A percentile compares a stretch with the other conserved stretches of the same genome.
These are phyloP conservation scores for Heliconius hewitsoni DNA, from an alignment of 1,140 invertebrate genomes.

Conservation along the genomic window DNA sequence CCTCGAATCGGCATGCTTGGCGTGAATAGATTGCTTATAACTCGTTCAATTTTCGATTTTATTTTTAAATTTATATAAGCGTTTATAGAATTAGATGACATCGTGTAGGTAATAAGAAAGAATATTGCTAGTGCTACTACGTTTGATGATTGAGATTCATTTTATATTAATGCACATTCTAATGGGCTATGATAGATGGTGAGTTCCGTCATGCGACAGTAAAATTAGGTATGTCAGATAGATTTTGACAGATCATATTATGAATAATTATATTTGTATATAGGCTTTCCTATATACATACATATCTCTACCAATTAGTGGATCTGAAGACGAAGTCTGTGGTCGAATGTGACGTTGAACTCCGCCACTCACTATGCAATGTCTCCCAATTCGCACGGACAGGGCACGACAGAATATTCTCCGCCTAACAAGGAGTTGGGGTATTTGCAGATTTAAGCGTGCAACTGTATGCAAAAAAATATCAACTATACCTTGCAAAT, in stretches of 20 bases:
- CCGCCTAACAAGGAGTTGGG: neutral
- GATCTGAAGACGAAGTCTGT: too few species aligned
- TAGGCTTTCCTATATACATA: too few species aligned
- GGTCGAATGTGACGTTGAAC: neutral
- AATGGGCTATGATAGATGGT: too few species aligned
- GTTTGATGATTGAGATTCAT: neutral
- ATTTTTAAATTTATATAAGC: slow-evolving; percentile 18
- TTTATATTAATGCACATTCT: neutral
- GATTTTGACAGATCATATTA: too few species aligned
- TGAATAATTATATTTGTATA: too few species aligned
- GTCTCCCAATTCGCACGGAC: neutral
- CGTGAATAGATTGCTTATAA: slow-evolving; percentile 31
- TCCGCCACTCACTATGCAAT: neutral
- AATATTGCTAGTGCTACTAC: neutral
- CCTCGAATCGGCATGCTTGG: slow-evolving; percentile 36
- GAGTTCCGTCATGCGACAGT: too few species aligned
- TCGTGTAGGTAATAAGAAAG: neutral
- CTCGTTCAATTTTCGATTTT: slow-evolving; percentile 25
- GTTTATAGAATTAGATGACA: neutral
- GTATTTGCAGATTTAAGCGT: too few species aligned
- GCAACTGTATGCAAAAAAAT: too few species aligned
- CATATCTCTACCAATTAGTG: too few species aligned
- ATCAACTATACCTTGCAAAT: too few species aligned
- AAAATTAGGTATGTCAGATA: too few species aligned
- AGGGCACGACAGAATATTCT: neutral